A percentile compares a stretch with the other conserved stretches of the same genome.
Evolutionary conservation across 2,797 vertebrate species (phyloP).

Genomic region (Ciconia nigra): DNA sequence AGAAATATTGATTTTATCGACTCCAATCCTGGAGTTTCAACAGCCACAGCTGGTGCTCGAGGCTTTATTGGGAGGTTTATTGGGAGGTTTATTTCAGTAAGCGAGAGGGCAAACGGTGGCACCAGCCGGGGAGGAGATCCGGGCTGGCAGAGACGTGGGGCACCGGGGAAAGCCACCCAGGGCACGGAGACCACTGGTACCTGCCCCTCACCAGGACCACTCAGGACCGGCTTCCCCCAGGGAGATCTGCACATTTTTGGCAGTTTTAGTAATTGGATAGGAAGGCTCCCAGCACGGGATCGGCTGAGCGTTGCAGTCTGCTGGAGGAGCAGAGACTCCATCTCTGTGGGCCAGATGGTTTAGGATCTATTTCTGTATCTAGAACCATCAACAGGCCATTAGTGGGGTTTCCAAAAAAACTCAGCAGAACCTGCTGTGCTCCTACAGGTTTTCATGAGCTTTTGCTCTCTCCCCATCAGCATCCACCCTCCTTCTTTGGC

Average conservation of each 20-base stretch:
- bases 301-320: not conserved
- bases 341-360: not conserved
- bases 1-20: slow-evolving; percentile 58
- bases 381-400: not conserved
- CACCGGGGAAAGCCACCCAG: not conserved
- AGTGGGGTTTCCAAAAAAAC: not conserved
- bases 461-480: not conserved
- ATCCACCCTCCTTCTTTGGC: not conserved
- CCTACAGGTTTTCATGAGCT: not conserved
- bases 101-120: not conserved
- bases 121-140: not conserved
- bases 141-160: not conserved
- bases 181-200: rapidly evolving
- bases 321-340: not conserved
- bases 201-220: not conserved
- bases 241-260: not conserved
- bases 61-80: slow-evolving; percentile 42
- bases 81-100: slow-evolving; percentile 31
- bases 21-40: slow-evolving; percentile 23
- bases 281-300: rapidly evolving
- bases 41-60: not conserved
- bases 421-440: not conserved
- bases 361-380: not conserved
- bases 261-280: not conserved
- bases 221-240: not conserved